Base-by-base conservation (phyloP, 2,113 vertebrate genomes). In the Cephalopterus ornatus region DNA sequence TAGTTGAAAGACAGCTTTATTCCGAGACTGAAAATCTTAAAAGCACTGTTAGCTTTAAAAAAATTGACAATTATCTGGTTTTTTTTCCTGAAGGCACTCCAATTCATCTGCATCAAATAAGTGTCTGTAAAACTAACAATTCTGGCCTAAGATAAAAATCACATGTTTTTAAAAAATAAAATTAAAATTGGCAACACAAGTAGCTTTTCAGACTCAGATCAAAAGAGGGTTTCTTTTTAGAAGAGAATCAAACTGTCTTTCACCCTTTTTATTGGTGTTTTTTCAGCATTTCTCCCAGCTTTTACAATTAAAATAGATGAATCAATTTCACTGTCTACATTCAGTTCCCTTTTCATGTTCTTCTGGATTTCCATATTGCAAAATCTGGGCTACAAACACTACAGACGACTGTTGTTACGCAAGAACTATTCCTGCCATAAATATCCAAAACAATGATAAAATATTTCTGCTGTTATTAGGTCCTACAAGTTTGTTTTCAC, bases 41-140 rank as follows among this genome's bases (percentile, higher is more conserved):
- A 94, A 96, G 95, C 55, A 22, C 74, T 86, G 79, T 83, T 92
- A 92, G 88, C 88, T 94, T 93, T 82, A 89, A 96, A 91, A 91
- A 96, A 92, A 94, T 79, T 73, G 89, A 90, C 88, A 93, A 96
- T 97, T 96, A 95, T 95, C 55, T 94, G 81, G 61, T 81, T 86
- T 91, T 91, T 87, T 85, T 70, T 78, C 93, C 87, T 83, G 85
- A 93, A 93, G 93, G 88, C 95, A 95, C 66, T 96, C 92, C 93
- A 92, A 93, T 96, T 97, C 96, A 96, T 96, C 95, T 96, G 94
- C 94, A 92, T 92, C 95, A 96, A 97, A 97, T 96, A 94, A 96
- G 50, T 0, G 8, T 77, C 94, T 95, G 93, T 88, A 95, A 95
- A 96, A 88, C 75, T 89, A 96, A 97, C 87, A 94, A 96, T 96